A percentile compares a stretch with the other conserved stretches of the same genome.
phyloP scores from a whole-genome alignment of 2,797 vertebrate species.

The Xiphorhynchus erythropygius region DNA sequence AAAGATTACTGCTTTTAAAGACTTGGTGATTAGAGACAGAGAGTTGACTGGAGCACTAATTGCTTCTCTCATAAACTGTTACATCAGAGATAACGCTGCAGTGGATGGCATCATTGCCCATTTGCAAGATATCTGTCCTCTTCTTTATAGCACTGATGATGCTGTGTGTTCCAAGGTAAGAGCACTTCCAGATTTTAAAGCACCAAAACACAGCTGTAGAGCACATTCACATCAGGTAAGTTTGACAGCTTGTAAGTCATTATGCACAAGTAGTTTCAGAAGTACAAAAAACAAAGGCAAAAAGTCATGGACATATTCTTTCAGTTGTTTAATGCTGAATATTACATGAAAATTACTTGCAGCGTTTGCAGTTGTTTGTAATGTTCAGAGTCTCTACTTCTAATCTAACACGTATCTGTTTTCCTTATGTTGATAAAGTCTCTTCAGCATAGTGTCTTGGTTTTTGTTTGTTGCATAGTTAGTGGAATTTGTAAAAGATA shows the following conservation, averaged over 20 bases:
- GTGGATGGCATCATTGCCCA: conserved; percentile 93
- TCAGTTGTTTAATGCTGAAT: not conserved
- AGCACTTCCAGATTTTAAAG: not conserved
- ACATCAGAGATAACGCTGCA: conserved; percentile 93
- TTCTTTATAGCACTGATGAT: conserved; percentile 95
- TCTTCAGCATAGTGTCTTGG: not conserved
- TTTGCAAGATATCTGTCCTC: conserved; percentile 91
- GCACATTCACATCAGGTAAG: not conserved
- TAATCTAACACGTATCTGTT: not conserved
- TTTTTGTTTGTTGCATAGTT: not conserved
- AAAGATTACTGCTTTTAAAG: conserved; percentile 91
- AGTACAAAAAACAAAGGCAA: not conserved
- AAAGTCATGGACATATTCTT: not conserved
- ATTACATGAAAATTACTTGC: not conserved
- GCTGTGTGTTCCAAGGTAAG: conserved; percentile 94
- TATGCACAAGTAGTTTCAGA: not conserved
- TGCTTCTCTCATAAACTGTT: conserved; percentile 93
- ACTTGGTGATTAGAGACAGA: conserved; percentile 90
- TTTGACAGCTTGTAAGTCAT: not conserved
- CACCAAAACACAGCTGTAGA: not conserved
- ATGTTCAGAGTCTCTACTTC: not conserved
- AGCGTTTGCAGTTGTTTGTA: not conserved
- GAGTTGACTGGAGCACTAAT: conserved; percentile 92
- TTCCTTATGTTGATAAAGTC: not conserved
- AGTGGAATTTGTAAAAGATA: not conserved